These are phyloP conservation scores for Lepilemur ruficaudatus DNA, from an alignment of 2,797 vertebrate species.

Conservation along the genomic window DNA sequence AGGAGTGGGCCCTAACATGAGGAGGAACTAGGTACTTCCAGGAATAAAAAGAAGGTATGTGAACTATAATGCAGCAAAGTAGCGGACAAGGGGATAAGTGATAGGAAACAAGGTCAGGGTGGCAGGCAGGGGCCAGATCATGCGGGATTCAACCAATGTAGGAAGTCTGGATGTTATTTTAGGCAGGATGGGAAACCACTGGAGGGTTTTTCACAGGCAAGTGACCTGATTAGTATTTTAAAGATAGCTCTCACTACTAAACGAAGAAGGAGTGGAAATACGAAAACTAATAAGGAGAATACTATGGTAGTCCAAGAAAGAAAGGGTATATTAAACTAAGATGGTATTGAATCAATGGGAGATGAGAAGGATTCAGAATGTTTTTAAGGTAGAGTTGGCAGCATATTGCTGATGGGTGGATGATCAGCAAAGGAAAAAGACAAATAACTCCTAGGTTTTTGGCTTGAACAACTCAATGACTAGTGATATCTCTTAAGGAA, in stretches of 20 bases:
- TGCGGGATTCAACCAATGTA: slow-evolving; percentile 11
- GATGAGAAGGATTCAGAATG: not conserved
- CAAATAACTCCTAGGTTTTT: not conserved
- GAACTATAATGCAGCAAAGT: not conserved
- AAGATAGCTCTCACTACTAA: slow-evolving; percentile 60
- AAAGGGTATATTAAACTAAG: slow-evolving; percentile 17
- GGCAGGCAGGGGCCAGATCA: slow-evolving; percentile 26
- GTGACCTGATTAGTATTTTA: slow-evolving; percentile 72
- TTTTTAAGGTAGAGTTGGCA: not conserved
- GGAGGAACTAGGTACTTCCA: slow-evolving; percentile 9
- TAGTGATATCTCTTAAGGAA: not conserved
- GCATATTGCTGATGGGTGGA: not conserved
- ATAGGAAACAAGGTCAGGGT: slow-evolving; percentile 56
- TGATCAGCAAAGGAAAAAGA: not conserved
- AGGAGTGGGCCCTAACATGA: not conserved
- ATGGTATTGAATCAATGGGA: not conserved
- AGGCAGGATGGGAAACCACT: slow-evolving; percentile 44
- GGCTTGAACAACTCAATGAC: not conserved
- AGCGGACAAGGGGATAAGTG: not conserved
- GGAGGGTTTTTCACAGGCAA: slow-evolving; percentile 57
- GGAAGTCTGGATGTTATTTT: slow-evolving; percentile 64
- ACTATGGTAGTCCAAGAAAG: not conserved
- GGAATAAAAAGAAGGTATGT: not conserved
- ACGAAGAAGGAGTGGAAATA: not conserved
- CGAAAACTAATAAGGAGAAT: slow-evolving; percentile 24